Percentiles rank a stretch among this genome's conserved stretches.
phyloP scores from a whole-genome alignment of 1,140 invertebrate species.

The Diorhabda sublineata region DNA sequence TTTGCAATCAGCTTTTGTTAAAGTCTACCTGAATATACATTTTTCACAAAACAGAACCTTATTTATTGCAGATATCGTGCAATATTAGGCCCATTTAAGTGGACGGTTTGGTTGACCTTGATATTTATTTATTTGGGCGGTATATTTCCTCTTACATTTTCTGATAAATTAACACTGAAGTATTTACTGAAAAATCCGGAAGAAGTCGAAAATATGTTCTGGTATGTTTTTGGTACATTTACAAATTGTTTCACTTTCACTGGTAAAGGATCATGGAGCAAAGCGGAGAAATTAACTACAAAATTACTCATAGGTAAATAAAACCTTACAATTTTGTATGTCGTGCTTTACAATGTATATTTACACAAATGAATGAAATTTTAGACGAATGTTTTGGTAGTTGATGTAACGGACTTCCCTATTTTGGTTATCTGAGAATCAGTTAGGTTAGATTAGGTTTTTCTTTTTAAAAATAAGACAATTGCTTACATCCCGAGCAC shows the following conservation, averaged over 20 bases:
- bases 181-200: conserved; percentile 61
- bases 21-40: too few species aligned
- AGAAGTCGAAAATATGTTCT: conserved; percentile 71
- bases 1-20: too few species aligned
- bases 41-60: too few species aligned
- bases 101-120: conserved; percentile 68
- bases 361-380: background rate
- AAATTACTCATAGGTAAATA: conserved; percentile 61
- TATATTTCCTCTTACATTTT: conserved; percentile 66
- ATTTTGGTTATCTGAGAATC: too few species aligned
- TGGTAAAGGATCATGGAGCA: conserved; percentile 63
- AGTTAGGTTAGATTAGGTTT: too few species aligned
- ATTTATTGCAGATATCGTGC: conserved; percentile 60
- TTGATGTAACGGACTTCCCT: too few species aligned
- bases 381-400: background rate
- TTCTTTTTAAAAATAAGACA: too few species aligned
- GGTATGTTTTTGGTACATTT: conserved; percentile 77
- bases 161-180: conserved; percentile 60
- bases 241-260: conserved; percentile 72
- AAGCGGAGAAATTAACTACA: conserved; percentile 62
- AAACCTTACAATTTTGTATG: background rate
- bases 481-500: too few species aligned
- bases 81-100: conserved; percentile 75
- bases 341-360: background rate
- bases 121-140: conserved; percentile 65